Base-by-base conservation (phyloP, 30 jellyfish, hydroid and myxozoan species). In the Mastigias papua region DNA sequence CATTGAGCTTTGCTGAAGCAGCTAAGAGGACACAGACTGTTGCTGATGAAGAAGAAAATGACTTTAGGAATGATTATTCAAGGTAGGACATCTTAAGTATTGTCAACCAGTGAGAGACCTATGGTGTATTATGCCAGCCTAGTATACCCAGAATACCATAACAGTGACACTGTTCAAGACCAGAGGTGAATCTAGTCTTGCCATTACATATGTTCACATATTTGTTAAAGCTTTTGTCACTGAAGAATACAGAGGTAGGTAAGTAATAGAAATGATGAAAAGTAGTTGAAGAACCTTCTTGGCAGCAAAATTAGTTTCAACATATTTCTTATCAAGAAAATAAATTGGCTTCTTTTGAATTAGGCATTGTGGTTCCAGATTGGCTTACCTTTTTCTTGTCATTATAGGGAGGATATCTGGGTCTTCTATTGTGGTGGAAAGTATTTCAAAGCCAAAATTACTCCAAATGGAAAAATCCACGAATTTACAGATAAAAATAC, bases 331-430 rank as follows among this genome's bases (percentile, higher is more conserved):
- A n/a, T n/a, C n/a, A n/a, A n/a, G n/a, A n/a, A n/a, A n/a, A n/a
- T 17, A 77, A 48, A 0, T 54, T 49, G 34, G 33, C 21, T 3
- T 57, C 23, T 25, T 23, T 15, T 28, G 26, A 2, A 42, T 42
- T 42, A 42, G 13, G 54, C 13, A 42, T 42, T 42, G 54, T 42
- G 13, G 13, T 42, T 42, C 13, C 54, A 42, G 54, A 8, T 42
- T 42, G 13, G 54, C 54, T 4, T 15, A 42, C 54, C 13, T 16
- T 54, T 54, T 3, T 11, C 17, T 54, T 54, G 2, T 57, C 17
- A 10, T 92, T 86, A 29, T 8, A 95, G 99, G 88, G 97, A 95
- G 31, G 99, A 95, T 48, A 72, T 90, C 8, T 95, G 99, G 99
- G 95, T 77, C 0, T 95, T 95, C 84, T 77, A 33, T 51, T 87